A percentile compares a stretch with the other conserved stretches of the same genome.
phyloP scores from a whole-genome alignment of 2,888 invertebrate species.

The Dolichopus griseipennis region DNA sequence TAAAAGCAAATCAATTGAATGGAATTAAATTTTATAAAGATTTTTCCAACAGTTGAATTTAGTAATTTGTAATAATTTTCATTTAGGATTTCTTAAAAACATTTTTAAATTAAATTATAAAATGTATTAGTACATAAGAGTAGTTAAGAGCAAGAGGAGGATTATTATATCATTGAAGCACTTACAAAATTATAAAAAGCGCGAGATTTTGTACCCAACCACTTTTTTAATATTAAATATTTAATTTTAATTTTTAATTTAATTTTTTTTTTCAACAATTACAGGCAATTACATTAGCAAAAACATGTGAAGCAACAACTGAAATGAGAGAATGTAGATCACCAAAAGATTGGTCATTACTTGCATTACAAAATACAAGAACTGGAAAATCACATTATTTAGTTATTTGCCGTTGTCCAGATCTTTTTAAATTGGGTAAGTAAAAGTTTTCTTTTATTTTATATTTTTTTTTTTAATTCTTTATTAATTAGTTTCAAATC shows the following conservation, averaged over 20 bases:
- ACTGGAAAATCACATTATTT: slow-evolving; percentile 91
- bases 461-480: not conserved
- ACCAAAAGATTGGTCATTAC: slow-evolving; percentile 82
- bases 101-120: too few relatives aligned
- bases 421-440: slow-evolving; percentile 73
- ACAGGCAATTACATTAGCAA: slow-evolving; percentile 75
- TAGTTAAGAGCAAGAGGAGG: too few relatives aligned
- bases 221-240: too few relatives aligned
- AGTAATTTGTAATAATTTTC: too few relatives aligned
- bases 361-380: slow-evolving; percentile 82
- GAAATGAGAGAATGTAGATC: slow-evolving; percentile 83
- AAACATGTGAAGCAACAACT: slow-evolving; percentile 86
- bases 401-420: slow-evolving; percentile 85
- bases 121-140: too few relatives aligned
- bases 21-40: too few relatives aligned
- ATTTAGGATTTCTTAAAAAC: too few relatives aligned
- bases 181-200: too few relatives aligned
- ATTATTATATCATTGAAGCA: too few relatives aligned
- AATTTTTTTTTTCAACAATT: slow-evolving; percentile 11
- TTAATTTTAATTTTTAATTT: not conserved
- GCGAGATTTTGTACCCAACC: too few relatives aligned
- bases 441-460: slow-evolving; percentile 16
- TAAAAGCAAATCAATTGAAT: too few relatives aligned
- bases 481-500: slow-evolving; percentile 7
- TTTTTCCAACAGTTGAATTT: too few relatives aligned